Evolutionary conservation across 2,888 invertebrate genomes (phyloP), one percentile per base, ranked within the genome.

Genomic region (Sminthurinus aureus): DNA sequence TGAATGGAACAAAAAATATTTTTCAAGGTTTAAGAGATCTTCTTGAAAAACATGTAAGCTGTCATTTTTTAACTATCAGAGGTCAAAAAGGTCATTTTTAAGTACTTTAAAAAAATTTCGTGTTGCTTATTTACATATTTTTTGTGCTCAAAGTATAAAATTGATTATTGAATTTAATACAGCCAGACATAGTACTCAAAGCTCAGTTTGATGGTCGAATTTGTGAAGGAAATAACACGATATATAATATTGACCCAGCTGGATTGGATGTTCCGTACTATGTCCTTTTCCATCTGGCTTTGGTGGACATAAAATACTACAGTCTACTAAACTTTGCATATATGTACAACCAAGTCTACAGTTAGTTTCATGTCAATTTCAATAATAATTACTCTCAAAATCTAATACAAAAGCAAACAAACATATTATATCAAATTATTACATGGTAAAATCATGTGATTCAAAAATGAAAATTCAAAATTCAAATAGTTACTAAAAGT

Each of bases 251-350:
- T 20, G 84, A 84, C 22, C 84, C 84, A n/a, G 79, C 79, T 71
- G 84, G 84, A 12, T 24, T 71, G 26, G 84, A 84, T 38, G 66
- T 77, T 67, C 84, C 84, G n/a, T 84, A 74, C 69, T 84, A 84
- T 74, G 64, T 84, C 20, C 82, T 84, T 20, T 84, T 84, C 22
- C 79, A 79, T 79, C 26, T 84, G 2, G 82, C 82, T 52, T 51
- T 84, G 15, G 71, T 77, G 0, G 84, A 84, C 76, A 79, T 84
- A n/a, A 82, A 84, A 67, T 64, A 64, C n/a, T 84, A 50, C 58
- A 24, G 82, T 9, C 64, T 84, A 0, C 9, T 58, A 8, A 82
- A 80, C 58, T 83, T 79, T 38, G 82, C 82, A 12, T 18, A 38
- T 15, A n/a, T 84, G 4, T 82, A 83, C 82, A 79, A 83, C n/a